A percentile compares a stretch with the other conserved stretches of the same genome.
These are phyloP conservation scores for Cataglyphis rosenhaueri DNA, from an alignment of 2,888 invertebrate species.

Conservation along the genomic window DNA sequence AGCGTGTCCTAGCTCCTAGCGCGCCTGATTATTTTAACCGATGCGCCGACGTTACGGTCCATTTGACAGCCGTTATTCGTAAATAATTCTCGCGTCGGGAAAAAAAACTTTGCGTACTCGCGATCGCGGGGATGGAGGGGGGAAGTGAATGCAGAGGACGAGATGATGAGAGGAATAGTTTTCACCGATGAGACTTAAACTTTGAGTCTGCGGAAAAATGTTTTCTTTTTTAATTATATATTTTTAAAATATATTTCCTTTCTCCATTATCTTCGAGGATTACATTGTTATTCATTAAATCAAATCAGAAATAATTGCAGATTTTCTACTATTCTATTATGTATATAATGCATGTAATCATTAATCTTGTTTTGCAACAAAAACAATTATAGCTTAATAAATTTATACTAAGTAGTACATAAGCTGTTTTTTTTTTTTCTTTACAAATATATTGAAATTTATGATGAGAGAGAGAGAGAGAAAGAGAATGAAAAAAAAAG, in stretches of 20 bases:
- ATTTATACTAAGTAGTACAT: not conserved
- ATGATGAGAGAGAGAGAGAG: not conserved
- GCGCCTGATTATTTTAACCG: slow-evolving; percentile 82
- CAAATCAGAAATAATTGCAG: not conserved
- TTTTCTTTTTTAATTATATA: not conserved
- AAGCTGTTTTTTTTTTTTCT: not conserved
- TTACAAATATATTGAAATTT: not conserved
- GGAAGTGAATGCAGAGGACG: not conserved
- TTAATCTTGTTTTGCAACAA: not conserved
- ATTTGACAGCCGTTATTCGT: slow-evolving; percentile 77
- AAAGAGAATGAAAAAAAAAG: not conserved
- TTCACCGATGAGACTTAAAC: not conserved
- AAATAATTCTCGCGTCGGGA: slow-evolving; percentile 66
- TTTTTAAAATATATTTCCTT: not conserved
- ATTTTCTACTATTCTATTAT: not conserved
- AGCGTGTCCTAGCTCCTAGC: slow-evolving; percentile 77
- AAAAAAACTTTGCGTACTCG: slow-evolving; percentile 9
- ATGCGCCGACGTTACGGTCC: slow-evolving; percentile 78
- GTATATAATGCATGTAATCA: not conserved
- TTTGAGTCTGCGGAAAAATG: not conserved
- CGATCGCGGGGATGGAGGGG: too few relatives aligned
- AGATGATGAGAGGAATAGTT: not conserved
- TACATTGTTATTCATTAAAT: not conserved
- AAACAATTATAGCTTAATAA: not conserved
- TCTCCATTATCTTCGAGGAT: not conserved